phyloP scores from a whole-genome alignment of 2,113 vertebrate species.

The Coptodon rendalli region DNA sequence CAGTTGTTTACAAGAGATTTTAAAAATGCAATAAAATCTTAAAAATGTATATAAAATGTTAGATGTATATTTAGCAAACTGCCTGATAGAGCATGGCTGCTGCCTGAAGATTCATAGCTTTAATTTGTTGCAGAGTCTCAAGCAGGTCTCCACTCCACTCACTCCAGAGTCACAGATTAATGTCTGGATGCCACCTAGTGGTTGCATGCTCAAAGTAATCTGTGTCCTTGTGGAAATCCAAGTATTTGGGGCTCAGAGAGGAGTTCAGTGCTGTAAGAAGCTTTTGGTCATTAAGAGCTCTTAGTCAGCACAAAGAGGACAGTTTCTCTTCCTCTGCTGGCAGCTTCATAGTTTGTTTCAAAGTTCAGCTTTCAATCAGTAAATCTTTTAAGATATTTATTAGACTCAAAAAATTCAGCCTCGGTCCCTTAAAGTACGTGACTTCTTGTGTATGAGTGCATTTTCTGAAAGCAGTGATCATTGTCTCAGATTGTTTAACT shows the following conservation, averaged over 20 bases:
- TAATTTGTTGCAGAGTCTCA: neutral
- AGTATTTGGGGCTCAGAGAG: neutral
- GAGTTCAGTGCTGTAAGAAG: neutral
- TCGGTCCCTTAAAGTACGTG: neutral
- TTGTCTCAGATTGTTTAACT: neutral
- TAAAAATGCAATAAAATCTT: neutral
- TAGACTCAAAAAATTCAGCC: neutral
- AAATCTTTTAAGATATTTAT: neutral
- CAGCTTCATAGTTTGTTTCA: neutral
- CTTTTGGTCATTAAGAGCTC: neutral
- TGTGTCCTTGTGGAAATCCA: neutral
- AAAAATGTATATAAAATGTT: neutral
- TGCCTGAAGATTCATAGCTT: neutral
- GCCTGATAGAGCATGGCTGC: neutral
- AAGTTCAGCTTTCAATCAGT: neutral
- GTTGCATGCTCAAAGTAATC: neutral
- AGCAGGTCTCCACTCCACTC: neutral
- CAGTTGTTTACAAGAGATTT: neutral
- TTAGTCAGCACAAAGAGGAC: neutral
- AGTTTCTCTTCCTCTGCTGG: neutral
- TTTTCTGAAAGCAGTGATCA: neutral
- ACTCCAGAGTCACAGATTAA: neutral
- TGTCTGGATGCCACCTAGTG: slow-evolving; percentile 20
- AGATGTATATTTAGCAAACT: neutral
- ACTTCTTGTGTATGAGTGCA: neutral